Base-by-base conservation (phyloP, 1,140 invertebrate species). In the Apis laboriosa region DNA sequence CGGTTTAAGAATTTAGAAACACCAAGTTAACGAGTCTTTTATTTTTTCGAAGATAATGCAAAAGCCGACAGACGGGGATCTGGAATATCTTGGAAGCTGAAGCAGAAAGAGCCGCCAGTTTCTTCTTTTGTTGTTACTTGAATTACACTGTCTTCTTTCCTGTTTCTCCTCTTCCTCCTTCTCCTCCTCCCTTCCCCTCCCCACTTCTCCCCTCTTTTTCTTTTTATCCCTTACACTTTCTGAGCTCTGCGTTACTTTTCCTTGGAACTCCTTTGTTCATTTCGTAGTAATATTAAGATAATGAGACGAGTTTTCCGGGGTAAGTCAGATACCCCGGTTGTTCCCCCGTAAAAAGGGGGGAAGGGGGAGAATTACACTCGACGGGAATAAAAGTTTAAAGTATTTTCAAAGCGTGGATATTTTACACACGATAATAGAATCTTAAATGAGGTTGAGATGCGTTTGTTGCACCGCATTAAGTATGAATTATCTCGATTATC, bases 361-460 rank as follows among this genome's bases (percentile, higher is more conserved):
- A 13, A n/a, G 73, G 80, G 60, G 8, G 73, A 53, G 79, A 76
- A 81, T 81, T 81, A 68, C 80, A 55, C 80, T 76, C 73, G 0
- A 43, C 64, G 74, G 80, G 21, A 34, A 82, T 82, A 82, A 82
- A 82, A 82, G 64, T 82, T 82, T 77, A 51, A 77, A 60, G 64
- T 60, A 82, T 82, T 82, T 77, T 64, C 53, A 76, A 76, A 43
- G 64, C 74, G 64, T 77, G 74, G 74, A 61, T 77, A 82, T 82
- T 82, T 82, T 82, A 82, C 74, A 82, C 73, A n/a, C 74, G 73
- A 77, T 82, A 82, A 82, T 82, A 82, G 73, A 82, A 82, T 82
- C 64, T 70, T 43, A 24, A 82, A 82, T 82, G 80, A 82, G 58
- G 24, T 55, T 19, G 4, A 19, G 49, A 21, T 49, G 34, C 7